Evolutionary conservation across 2,888 invertebrate genomes (phyloP).

Genomic region (Ramazzottius varieornatus): DNA sequence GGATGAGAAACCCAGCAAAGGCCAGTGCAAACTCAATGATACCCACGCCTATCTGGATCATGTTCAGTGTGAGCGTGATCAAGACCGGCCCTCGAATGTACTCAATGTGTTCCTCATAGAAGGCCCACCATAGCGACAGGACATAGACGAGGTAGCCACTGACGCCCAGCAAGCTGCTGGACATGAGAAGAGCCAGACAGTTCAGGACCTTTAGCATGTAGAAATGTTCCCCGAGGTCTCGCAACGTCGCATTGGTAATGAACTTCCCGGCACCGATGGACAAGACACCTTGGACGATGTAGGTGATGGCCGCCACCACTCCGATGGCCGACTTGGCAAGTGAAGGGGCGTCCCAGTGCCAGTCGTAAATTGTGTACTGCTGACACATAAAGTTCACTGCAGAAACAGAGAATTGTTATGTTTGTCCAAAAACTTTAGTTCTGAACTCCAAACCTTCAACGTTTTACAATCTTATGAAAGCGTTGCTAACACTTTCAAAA

Average conservation of each 20-base stretch:
- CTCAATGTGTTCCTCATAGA: background rate
- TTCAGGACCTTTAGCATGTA: slow-evolving; percentile 1
- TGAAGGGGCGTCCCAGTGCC: background rate
- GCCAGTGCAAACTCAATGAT: background rate
- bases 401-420: too few species aligned
- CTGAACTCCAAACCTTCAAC: too few species aligned
- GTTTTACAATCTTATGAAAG: too few species aligned
- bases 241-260: background rate
- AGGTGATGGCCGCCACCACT: background rate
- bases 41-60: background rate
- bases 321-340: background rate
- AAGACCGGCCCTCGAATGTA: background rate
- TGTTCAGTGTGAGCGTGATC: background rate
- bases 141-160: background rate
- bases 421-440: too few species aligned
- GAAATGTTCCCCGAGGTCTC: background rate
- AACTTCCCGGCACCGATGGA: slow-evolving; percentile 1
- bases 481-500: too few species aligned
- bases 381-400: slow-evolving; percentile 1
- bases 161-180: background rate
- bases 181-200: background rate
- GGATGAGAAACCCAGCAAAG: background rate
- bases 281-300: slow-evolving; percentile 1
- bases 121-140: background rate
- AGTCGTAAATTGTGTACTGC: background rate